Conservation (phyloP, 1,140 invertebrate species). For the Drosophila takahashii region DNA sequence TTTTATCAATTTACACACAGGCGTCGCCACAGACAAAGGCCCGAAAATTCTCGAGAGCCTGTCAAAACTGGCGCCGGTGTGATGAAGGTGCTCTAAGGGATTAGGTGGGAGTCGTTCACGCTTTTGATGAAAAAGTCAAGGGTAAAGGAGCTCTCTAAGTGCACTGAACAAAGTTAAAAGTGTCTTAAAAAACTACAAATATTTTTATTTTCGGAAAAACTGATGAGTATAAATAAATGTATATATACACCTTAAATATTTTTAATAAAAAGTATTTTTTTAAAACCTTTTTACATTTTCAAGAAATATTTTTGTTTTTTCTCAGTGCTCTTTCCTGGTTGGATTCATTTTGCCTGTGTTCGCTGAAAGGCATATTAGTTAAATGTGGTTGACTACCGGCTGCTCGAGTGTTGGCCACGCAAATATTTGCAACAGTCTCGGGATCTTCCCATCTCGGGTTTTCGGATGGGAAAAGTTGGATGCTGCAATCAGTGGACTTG, state of each 20-base stretch:
- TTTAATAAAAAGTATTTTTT: no score
- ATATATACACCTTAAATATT: no score
- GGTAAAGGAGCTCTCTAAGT: neutral
- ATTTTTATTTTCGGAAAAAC: neutral
- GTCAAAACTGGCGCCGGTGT: slow-evolving; percentile 65
- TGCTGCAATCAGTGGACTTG: slow-evolving; percentile 63
- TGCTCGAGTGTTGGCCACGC: slow-evolving; percentile 48
- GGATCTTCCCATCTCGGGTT: neutral
- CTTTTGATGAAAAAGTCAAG: slow-evolving; percentile 25
- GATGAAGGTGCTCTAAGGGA: slow-evolving; percentile 62
- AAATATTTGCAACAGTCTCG: slow-evolving; percentile 63
- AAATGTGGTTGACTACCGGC: slow-evolving; percentile 56
- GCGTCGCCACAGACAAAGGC: slow-evolving; percentile 59
- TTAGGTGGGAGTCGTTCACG: slow-evolving; percentile 35
- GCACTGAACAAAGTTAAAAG: neutral
- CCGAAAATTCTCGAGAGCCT: slow-evolving; percentile 39
- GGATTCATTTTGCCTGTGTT: slow-evolving; percentile 17
- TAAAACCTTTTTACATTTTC: no score
- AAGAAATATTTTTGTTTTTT: neutral
- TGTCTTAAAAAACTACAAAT: neutral
- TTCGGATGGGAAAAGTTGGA: slow-evolving; percentile 4
- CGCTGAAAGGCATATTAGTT: slow-evolving; percentile 62
- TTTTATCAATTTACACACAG: slow-evolving; percentile 80
- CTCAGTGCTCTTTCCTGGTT: slow-evolving; percentile 22
- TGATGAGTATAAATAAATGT: no score